These are phyloP conservation scores for Eulithis prunata DNA, from an alignment of 2,888 invertebrate genomes.

Conservation along the genomic window DNA sequence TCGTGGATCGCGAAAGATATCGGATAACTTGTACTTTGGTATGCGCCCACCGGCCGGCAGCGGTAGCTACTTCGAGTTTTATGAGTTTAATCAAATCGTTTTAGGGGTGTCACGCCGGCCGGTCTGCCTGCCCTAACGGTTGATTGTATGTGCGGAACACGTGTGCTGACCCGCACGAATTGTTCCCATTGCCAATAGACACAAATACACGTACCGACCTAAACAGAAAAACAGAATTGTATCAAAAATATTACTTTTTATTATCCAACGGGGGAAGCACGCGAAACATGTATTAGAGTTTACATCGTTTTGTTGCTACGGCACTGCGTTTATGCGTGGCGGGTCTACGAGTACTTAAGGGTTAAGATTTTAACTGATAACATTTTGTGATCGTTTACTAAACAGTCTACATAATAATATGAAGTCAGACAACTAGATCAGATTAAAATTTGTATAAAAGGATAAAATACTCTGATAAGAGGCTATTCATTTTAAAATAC, in stretches of 20 bases:
- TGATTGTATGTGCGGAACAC: slow-evolving; percentile 72
- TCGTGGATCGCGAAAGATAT: slow-evolving; percentile 59
- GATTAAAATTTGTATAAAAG: background rate
- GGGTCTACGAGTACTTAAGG: slow-evolving; percentile 50
- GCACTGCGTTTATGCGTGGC: slow-evolving; percentile 51
- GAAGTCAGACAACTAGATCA: background rate
- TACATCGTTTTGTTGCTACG: slow-evolving; percentile 51
- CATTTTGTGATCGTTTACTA: slow-evolving; percentile 37
- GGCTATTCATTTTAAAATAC: slow-evolving; percentile 16
- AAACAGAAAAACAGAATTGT: slow-evolving; percentile 53
- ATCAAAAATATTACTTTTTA: slow-evolving; percentile 60
- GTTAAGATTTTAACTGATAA: slow-evolving; percentile 51
- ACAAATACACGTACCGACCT: slow-evolving; percentile 46
- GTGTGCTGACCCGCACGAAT: slow-evolving; percentile 66
- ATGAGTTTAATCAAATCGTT: slow-evolving; percentile 82
- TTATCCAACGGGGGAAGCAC: slow-evolving; percentile 56
- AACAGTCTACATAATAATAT: slow-evolving; percentile 16
- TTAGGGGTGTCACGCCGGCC: slow-evolving; percentile 66
- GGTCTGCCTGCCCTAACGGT: slow-evolving; percentile 58
- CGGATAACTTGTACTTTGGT: slow-evolving; percentile 42
- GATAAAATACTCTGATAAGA: background rate
- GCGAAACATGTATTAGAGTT: slow-evolving; percentile 65
- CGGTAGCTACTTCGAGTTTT: slow-evolving; percentile 67
- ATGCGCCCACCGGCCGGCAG: slow-evolving; percentile 38
- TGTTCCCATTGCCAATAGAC: slow-evolving; percentile 51